These are phyloP conservation scores for Actias luna DNA, from an alignment of 2,888 invertebrate genomes.

Conservation along the genomic window DNA sequence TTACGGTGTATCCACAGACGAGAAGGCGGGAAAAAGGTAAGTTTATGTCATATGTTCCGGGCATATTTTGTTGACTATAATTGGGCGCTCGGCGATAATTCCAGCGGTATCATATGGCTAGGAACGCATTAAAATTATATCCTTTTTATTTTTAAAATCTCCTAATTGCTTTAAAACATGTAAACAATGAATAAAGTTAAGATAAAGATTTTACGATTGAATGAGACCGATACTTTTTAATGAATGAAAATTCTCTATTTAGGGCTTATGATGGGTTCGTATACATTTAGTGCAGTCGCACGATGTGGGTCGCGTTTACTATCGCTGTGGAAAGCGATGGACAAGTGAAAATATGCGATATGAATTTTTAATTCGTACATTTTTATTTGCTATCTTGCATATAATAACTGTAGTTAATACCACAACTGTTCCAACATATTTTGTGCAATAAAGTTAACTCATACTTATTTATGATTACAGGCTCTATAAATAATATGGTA, in stretches of 20 bases:
- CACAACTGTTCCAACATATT: neutral
- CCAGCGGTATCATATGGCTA: slow-evolving; percentile 61
- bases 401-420: neutral
- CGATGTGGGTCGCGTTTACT: slow-evolving; percentile 14
- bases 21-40: slow-evolving; percentile 60
- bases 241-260: neutral
- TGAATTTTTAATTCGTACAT: neutral
- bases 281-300: slow-evolving; percentile 1
- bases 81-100: slow-evolving; percentile 61
- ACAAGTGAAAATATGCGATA: slow-evolving; percentile 13
- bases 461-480: neutral
- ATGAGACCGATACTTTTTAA: neutral
- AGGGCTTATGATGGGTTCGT: neutral
- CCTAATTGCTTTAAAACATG: neutral
- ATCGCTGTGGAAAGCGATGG: slow-evolving; percentile 17
- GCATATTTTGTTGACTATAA: slow-evolving; percentile 70
- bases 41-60: slow-evolving; percentile 40
- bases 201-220: neutral
- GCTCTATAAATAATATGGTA: neutral
- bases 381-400: neutral
- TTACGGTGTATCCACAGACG: slow-evolving; percentile 33
- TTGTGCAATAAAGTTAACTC: neutral
- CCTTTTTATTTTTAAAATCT: neutral
- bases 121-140: slow-evolving; percentile 31
- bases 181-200: neutral